Evolutionary conservation across 2,113 vertebrate species (phyloP), one percentile per base, ranked within the genome.

Genomic region (Nerophis ophidion): DNA sequence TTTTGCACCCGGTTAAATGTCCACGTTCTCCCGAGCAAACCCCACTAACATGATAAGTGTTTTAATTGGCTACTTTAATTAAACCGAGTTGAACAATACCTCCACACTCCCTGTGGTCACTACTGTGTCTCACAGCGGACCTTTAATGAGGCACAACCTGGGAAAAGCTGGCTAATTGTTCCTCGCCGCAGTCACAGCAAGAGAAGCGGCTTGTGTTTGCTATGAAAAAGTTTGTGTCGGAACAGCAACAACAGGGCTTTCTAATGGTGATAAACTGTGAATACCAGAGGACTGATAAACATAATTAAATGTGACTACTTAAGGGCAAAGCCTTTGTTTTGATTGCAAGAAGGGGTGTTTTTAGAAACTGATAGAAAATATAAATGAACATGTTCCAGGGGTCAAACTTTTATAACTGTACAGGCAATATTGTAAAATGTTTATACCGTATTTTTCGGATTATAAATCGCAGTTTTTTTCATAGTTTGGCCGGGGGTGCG

Each of bases 1-100:
- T 76, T 79, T 83, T 80, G 74, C 81, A 70, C 75, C 66, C 63
- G 62, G 44, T 79, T 79, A 73, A 73, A 74, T 55, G 42, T 61
- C 67, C 57, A 74, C 63, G 57, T 65, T 77, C 83, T 83, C 76
- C 33, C 13, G 74, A 76, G 81, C 69, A 77, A 70, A 75, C 64
- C 69, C 67, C 53, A 66, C 66, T 78, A 70, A 70, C 79, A 72
- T 72, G 78, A 71, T 84, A 83, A 81, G 68, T 79, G 70, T 77
- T 81, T 81, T 73, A 85, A 85, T 86, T 82, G 79, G 70, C 60
- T 73, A 52, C 78, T 83, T 81, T 83, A 75, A 86, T 84, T 83
- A 75, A 81, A 55, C 66, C 6, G 19, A 68, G 53, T 80, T 76
- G 60, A 76, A 84, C 73, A 83, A 82, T 82, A 76, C 66, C 63